These are phyloP conservation scores for Nesidiocoris tenuis DNA, from an alignment of 2,888 invertebrate genomes.

Conservation along the genomic window DNA sequence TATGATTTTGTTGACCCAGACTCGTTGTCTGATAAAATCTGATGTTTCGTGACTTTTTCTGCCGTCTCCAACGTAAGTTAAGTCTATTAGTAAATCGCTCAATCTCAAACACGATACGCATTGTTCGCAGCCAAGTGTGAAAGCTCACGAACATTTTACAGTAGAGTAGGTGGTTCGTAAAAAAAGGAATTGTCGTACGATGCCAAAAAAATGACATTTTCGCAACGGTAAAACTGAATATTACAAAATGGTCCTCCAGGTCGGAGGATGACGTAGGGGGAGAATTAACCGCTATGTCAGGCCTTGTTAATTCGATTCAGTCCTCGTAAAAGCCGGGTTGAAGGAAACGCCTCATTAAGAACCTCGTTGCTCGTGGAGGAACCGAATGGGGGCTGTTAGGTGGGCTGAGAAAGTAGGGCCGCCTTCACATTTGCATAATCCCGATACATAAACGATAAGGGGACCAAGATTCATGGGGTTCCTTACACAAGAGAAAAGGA, in stretches of 20 bases:
- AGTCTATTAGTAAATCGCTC: conserved; percentile 33
- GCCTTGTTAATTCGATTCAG: conserved; percentile 12
- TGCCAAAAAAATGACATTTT: background rate
- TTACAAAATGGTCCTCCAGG: too few relatives aligned
- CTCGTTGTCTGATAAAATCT: conserved; percentile 21
- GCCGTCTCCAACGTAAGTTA: conserved; percentile 20
- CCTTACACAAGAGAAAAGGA: background rate
- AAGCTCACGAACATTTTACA: background rate
- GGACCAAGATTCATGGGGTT: conserved; percentile 27
- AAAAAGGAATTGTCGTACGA: too few relatives aligned
- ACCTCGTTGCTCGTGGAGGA: background rate
- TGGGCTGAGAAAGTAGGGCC: conserved; percentile 17
- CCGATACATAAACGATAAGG: conserved; percentile 39
- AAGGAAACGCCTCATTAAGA: conserved; percentile 32
- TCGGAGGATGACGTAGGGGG: background rate
- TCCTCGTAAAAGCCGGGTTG: conserved; percentile 18
- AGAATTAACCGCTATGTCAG: conserved; percentile 26
- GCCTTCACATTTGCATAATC: conserved; percentile 30
- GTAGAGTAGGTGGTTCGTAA: too few relatives aligned
- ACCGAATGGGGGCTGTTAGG: conserved; percentile 16
- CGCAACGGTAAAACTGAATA: background rate
- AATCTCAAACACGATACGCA: conserved; percentile 37
- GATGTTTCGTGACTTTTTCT: conserved; percentile 23
- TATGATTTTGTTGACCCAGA: conserved; percentile 27
- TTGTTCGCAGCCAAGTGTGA: conserved; percentile 22